Conservation (phyloP, 1,140 invertebrate species). For the Euura saliciscinereae region DNA sequence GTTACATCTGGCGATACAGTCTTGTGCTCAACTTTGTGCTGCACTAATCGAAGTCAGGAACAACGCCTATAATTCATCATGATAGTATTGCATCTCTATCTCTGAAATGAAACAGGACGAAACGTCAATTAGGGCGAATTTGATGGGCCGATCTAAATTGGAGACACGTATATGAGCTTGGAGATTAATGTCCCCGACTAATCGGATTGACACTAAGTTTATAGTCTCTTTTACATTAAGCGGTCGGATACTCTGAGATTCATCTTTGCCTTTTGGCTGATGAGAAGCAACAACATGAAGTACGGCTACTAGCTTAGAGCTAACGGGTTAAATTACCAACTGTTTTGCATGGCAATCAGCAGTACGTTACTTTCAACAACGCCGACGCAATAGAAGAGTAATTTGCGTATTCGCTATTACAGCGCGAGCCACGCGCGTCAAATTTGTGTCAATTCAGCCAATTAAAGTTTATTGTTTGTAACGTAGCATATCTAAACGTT, state of each 20-base stretch:
- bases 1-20: neutral
- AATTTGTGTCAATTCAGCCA: slow-evolving; percentile 2
- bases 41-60: neutral
- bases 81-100: too few relatives aligned
- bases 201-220: too few relatives aligned
- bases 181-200: too few relatives aligned
- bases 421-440: neutral
- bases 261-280: too few relatives aligned
- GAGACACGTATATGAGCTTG: too few relatives aligned
- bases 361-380: neutral
- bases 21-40: neutral
- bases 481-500: neutral
- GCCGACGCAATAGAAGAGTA: neutral
- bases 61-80: neutral
- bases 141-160: too few relatives aligned
- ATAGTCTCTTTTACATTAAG: too few relatives aligned
- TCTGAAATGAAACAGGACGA: too few relatives aligned
- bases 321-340: neutral
- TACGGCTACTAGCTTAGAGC: neutral
- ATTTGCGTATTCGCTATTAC: slow-evolving; percentile 5
- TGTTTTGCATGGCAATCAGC: slow-evolving; percentile 6
- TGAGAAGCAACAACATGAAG: too few relatives aligned
- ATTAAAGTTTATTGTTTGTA: neutral
- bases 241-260: too few relatives aligned
- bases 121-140: too few relatives aligned